Evolutionary conservation across 2,888 invertebrate genomes (phyloP).

Genomic region (Mesochorus sp.): DNA sequence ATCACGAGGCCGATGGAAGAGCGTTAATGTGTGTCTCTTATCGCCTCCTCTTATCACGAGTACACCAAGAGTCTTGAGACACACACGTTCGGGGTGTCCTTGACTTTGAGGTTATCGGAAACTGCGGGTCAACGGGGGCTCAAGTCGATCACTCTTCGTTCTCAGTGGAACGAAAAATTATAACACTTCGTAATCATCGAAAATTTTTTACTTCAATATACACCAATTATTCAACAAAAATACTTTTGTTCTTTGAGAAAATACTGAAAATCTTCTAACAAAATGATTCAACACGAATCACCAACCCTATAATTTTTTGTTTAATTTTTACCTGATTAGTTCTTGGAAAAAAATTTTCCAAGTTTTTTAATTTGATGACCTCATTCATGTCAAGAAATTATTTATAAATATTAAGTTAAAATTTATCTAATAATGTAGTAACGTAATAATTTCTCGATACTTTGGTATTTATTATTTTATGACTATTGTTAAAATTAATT

Average conservation of each 20-base stretch:
- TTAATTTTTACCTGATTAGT: no score
- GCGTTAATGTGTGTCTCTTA: slow-evolving; percentile 29
- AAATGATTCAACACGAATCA: no score
- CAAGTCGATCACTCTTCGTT: slow-evolving; percentile 62
- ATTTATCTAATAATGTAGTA: no score
- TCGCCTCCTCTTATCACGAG: slow-evolving; percentile 57
- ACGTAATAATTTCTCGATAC: no score
- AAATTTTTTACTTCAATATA: background rate
- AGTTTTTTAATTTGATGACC: no score
- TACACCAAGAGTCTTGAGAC: slow-evolving; percentile 64
- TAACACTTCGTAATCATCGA: slow-evolving; percentile 25
- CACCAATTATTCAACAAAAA: background rate
- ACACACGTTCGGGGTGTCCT: slow-evolving; percentile 75
- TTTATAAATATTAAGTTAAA: no score
- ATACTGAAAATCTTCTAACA: no score
- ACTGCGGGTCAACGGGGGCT: slow-evolving; percentile 69
- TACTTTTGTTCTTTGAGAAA: background rate
- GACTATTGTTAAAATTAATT: no score
- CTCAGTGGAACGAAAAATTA: slow-evolving; percentile 74
- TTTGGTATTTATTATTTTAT: no score
- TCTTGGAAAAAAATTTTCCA: no score
- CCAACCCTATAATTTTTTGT: no score
- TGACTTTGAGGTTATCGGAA: slow-evolving; percentile 78
- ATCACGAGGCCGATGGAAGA: slow-evolving; percentile 4
- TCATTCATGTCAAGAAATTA: no score